Base-by-base conservation (phyloP, 1,140 invertebrate species). In the Dufourea novaeangliae region DNA sequence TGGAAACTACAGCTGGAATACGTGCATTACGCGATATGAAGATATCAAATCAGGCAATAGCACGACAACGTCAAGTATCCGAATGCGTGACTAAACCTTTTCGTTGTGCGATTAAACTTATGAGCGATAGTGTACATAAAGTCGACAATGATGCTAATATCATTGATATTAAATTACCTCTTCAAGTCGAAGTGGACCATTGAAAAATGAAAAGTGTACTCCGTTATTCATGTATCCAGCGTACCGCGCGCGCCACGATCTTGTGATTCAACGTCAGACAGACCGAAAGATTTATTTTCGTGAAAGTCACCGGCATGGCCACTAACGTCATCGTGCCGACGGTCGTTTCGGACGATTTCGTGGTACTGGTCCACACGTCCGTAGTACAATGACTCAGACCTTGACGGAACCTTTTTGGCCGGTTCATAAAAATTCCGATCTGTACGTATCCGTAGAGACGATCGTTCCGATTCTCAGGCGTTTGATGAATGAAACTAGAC, bases 401-500 rank as follows among this genome's bases (percentile, higher is more conserved):
- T 11, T 37, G 3, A 32, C 57, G 52, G 20, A 22, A 25, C 54
- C 57, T 7, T 44, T 17, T n/a, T 5, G 32, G 32, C 12, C 56
- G n/a, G 59, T 71, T 61, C 57, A 52, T 39, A 77, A 77, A 44
- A 63, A 77, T 77, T 71, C 75, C 39, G 7, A 32, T 20, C 41
- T 25, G 22, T n/a, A n/a, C n/a, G n/a, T 17, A 29, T 25, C 20
- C 39, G 20, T n/a, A n/a, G 14, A 41, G 37, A 68, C 64, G 20
- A 56, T 37, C 27, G 67, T 46, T 29, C 68, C 17, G 75, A 70
- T 77, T 71, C 75, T 70, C 68, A 54, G 22, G 61, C 39, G 3
- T 57, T 34, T 29, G 67, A 79, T 72, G 62, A 80, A 79, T 72
- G 79, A 80, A 79, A 80, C 37, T 67, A 69, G 76, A 80, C 67